A percentile compares a stretch with the other conserved stretches of the same genome.
Evolutionary conservation across 2,888 invertebrate species (phyloP).

Genomic region (Conops quadrifasciatus): DNA sequence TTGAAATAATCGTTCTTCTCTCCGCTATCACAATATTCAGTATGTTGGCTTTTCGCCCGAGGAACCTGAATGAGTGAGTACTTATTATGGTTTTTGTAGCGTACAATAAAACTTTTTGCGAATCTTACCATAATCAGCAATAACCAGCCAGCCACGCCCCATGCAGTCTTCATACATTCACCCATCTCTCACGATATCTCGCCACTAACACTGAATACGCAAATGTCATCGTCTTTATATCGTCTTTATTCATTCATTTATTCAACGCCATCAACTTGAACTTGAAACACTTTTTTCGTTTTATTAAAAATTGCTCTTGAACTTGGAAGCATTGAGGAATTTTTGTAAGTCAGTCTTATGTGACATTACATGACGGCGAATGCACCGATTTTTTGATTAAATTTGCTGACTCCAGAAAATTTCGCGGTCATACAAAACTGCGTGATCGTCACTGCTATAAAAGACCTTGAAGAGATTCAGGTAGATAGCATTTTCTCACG

Average conservation of each 20-base stretch:
- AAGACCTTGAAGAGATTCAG: conserved; percentile 15
- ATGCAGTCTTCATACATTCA: not conserved
- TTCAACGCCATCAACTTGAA: conserved; percentile 17
- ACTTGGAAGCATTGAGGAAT: conserved; percentile 32
- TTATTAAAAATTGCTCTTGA: conserved; percentile 22
- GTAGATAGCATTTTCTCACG: conserved; percentile 27
- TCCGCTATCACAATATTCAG: conserved; percentile 55
- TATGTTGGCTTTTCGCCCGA: conserved; percentile 43
- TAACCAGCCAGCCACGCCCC: not conserved
- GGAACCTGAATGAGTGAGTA: conserved; percentile 40
- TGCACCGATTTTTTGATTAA: conserved; percentile 2
- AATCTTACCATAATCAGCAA: conserved; percentile 8
- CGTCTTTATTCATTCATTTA: conserved; percentile 4
- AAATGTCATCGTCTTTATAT: conserved; percentile 37
- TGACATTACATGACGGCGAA: not conserved
- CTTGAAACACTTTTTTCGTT: conserved; percentile 21
- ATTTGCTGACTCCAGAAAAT: conserved; percentile 9
- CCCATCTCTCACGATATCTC: conserved; percentile 6
- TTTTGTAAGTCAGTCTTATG: too few relatives aligned
- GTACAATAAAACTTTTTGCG: not conserved
- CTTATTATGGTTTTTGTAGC: not conserved
- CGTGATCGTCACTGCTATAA: too few relatives aligned
- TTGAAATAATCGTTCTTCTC: conserved; percentile 56
- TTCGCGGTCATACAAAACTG: too few relatives aligned
- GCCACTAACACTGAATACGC: conserved; percentile 1